Base-by-base conservation (phyloP, 2,113 vertebrate species). In the Psittacula cyanocephala region DNA sequence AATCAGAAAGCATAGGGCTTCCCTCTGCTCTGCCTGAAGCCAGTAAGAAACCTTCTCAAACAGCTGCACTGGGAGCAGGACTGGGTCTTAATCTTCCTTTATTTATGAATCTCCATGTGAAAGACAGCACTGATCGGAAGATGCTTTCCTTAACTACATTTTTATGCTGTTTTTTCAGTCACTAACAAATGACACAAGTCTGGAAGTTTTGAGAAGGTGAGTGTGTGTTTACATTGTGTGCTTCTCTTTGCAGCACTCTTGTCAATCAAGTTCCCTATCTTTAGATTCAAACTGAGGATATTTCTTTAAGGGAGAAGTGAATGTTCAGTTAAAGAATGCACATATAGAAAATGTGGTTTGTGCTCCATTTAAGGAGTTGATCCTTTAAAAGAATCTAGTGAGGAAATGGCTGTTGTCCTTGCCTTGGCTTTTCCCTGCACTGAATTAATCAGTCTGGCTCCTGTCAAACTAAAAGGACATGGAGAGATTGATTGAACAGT, bases 391-490 rank as follows among this genome's bases (percentile, higher is more conserved):
- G 37, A 18, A 31, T 31, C 29, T 37, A 18, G 41, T 41, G 33
- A 65, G 25, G 41, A 65, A 55, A 70, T 33, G 44, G 24, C 14
- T 79, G 5, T 52, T 95, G 69, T 75, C 72, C 49, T 83, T 95
- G 55, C 52, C n/a, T 88, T 89, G 91, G 86, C 49, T 95, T 94
- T 90, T 94, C 43, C 81, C 90, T 95, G 77, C 29, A 33, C 39
- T 78, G 60, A 89, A 86, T 86, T 83, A 63, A 39, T 77, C 57
- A 43, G 5, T 67, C 86, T 86, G 35, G 15, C 33, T 93, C 25
- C 23, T 59, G 25, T 43, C 4, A 10, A 91, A 88, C 75, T 19
- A 23, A 55, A 86, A 83, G 18, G 10, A 50, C 1, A 1, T 20
- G 23, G 17, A 84, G 46, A 93, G n/a, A 69, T 62, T 81, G 62